These are phyloP conservation scores for Lochmaea crataegi DNA, from an alignment of 2,888 invertebrate species.

Conservation along the genomic window DNA sequence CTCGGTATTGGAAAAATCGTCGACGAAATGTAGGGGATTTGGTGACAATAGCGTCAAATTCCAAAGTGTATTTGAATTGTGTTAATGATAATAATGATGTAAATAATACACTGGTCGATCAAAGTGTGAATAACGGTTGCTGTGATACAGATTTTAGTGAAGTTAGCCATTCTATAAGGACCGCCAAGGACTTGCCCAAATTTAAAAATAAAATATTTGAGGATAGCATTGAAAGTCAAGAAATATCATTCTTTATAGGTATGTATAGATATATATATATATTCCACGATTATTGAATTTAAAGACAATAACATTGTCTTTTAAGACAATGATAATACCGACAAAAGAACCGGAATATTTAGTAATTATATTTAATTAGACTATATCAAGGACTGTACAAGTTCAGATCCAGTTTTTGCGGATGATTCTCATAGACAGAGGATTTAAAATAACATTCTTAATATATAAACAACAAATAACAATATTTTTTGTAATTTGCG, in stretches of 20 bases:
- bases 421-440: too few species aligned
- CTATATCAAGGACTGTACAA: too few species aligned
- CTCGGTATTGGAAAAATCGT: conserved; percentile 53
- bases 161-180: conserved; percentile 49
- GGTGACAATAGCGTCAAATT: conserved; percentile 71
- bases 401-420: too few species aligned
- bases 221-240: conserved; percentile 60
- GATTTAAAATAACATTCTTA: too few species aligned
- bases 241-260: conserved; percentile 63
- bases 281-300: too few species aligned
- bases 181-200: conserved; percentile 55
- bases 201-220: conserved; percentile 58
- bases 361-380: too few species aligned
- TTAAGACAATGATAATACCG: too few species aligned
- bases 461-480: too few species aligned
- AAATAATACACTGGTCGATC: conserved; percentile 22
- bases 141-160: conserved; percentile 46
- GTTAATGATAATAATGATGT: conserved; percentile 45
- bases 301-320: too few species aligned
- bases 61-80: conserved; percentile 67
- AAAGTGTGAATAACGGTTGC: conserved; percentile 34
- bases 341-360: too few species aligned
- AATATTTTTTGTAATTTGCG: too few species aligned
- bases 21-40: conserved; percentile 72
- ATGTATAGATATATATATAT: conserved; percentile 32